Evolutionary conservation across 2,113 vertebrate genomes (phyloP).

Genomic region (Chaetodon trifascialis): DNA sequence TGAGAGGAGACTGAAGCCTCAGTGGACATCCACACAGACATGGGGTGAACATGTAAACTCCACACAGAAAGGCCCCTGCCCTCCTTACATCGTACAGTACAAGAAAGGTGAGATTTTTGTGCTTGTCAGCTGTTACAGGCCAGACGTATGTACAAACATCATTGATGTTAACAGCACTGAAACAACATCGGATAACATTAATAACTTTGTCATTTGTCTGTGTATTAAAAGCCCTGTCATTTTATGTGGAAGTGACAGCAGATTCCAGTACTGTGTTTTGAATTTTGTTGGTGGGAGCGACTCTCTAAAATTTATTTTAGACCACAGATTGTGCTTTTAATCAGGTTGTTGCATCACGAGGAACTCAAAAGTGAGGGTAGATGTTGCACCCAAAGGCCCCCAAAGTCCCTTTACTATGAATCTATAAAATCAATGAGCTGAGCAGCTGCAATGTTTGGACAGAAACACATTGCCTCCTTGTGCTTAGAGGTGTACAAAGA

Average conservation of each 20-base stretch:
- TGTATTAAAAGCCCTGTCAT: no score
- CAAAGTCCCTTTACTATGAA: conserved; percentile 2
- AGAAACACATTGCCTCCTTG: conserved; percentile 7
- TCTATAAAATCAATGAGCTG: conserved; percentile 36
- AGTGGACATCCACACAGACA: conserved; percentile 31
- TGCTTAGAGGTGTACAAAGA: neutral
- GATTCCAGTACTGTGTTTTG: no score
- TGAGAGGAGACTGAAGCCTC: conserved; percentile 23
- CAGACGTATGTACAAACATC: no score
- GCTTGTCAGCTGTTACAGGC: neutral
- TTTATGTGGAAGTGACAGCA: no score
- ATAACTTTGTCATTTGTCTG: no score
- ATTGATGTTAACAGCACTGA: no score
- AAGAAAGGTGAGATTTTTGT: conserved; percentile 10
- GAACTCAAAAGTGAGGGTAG: neutral
- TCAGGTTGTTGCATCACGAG: conserved; percentile 19
- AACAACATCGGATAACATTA: no score
- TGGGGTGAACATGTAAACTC: neutral
- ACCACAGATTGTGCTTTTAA: conserved; percentile 7
- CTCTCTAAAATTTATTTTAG: neutral
- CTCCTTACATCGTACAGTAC: neutral
- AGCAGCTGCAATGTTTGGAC: neutral
- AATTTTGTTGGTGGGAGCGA: neutral
- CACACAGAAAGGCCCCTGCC: neutral
- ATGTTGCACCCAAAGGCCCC: neutral